Conservation (phyloP, 2,888 invertebrate species). For the Hydraecia micacea region DNA sequence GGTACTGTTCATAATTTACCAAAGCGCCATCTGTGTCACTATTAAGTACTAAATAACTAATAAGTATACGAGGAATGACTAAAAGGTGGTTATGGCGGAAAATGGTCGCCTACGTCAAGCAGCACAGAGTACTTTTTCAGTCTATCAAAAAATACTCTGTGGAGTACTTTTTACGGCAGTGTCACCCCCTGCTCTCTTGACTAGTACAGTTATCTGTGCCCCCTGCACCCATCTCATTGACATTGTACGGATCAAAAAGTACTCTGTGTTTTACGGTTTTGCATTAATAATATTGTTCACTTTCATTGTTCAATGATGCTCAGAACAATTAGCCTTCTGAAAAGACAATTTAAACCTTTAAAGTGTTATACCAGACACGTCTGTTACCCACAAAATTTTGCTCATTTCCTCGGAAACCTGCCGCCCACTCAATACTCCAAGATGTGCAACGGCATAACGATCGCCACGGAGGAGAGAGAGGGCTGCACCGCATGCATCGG, state of each 20-base stretch:
- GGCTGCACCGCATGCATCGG: slow-evolving; percentile 88
- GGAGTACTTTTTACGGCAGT: too few relatives aligned
- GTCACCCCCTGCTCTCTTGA: too few relatives aligned
- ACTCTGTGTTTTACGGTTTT: too few relatives aligned
- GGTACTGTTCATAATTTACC: too few relatives aligned
- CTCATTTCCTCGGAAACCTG: slow-evolving; percentile 90
- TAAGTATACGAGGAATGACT: too few relatives aligned
- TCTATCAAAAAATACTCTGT: too few relatives aligned
- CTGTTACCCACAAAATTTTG: slow-evolving; percentile 81
- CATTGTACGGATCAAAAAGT: slow-evolving; percentile 12
- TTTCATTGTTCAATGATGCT: slow-evolving; percentile 62
- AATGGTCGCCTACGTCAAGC: too few relatives aligned
- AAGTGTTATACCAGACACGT: slow-evolving; percentile 90
- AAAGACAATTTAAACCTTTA: slow-evolving; percentile 66
- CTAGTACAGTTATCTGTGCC: too few relatives aligned
- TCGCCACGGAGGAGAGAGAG: slow-evolving; percentile 98
- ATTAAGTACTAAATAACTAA: too few relatives aligned
- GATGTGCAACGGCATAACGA: slow-evolving; percentile 95
- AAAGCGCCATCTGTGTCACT: too few relatives aligned
- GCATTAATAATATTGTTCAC: slow-evolving; percentile 15
- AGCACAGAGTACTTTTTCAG: too few relatives aligned
- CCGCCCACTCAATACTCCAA: slow-evolving; percentile 95
- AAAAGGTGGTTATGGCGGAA: too few relatives aligned
- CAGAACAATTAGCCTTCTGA: slow-evolving; percentile 59
- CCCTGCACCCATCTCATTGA: slow-evolving; percentile 11